Percentiles rank a stretch among this genome's conserved stretches.
Conservation (phyloP, 2,797 vertebrate genomes). For the Poecilia velifera region DNA sequence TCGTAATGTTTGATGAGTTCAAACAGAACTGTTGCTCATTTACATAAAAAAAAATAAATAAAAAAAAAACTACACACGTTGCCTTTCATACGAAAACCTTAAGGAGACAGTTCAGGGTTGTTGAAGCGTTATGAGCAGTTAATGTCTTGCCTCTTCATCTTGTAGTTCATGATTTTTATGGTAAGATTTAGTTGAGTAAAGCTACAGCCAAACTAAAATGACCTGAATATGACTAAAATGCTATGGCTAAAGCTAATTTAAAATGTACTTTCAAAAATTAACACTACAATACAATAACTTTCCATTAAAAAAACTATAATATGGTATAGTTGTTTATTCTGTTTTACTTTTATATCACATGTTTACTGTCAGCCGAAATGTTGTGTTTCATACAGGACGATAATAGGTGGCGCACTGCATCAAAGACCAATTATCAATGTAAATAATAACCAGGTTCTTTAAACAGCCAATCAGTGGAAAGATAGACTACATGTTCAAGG, state of each 20-base stretch:
- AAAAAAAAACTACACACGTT: not conserved
- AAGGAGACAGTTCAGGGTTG: slow-evolving; percentile 11
- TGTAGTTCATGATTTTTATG: no score
- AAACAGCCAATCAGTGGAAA: not conserved
- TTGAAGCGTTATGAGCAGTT: not conserved
- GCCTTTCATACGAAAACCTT: not conserved
- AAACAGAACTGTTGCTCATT: not conserved
- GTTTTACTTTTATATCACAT: not conserved
- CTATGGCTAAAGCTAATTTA: no score
- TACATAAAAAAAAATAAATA: slow-evolving; percentile 1
- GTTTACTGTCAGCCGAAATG: not conserved
- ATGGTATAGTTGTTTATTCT: not conserved
- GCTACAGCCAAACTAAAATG: no score
- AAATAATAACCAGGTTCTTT: not conserved
- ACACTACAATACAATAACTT: no score
- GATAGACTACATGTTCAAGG: not conserved
- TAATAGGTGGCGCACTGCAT: not conserved
- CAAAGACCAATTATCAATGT: not conserved
- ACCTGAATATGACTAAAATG: no score
- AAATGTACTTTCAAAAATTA: no score
- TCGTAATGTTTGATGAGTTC: not conserved
- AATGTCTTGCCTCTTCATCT: not conserved
- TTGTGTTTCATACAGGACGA: not conserved
- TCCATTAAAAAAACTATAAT: not conserved
- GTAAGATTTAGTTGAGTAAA: no score